Evolutionary conservation across 2,888 invertebrate species (phyloP), one percentile per base, ranked within the genome.

Genomic region (Muschampia plurimacula): DNA sequence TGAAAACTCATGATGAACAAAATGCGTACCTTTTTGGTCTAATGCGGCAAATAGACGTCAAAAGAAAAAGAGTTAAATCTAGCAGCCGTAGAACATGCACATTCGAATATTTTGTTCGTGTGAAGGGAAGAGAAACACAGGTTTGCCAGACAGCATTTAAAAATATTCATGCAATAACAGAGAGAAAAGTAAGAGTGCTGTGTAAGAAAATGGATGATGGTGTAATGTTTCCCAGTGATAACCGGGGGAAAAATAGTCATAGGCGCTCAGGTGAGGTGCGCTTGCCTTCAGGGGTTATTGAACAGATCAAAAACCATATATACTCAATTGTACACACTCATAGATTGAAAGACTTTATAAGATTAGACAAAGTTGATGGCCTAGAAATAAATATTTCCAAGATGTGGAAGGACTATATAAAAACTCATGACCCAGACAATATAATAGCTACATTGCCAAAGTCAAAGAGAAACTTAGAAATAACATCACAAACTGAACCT

Each of bases 191-290:
- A 2, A 83, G 95, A 82, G 95, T 95, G 1, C 85, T 95, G 1
- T 95, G 95, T 78, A 95, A 95, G 80, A 95, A 95, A 84, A 94
- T 95, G 94, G 95, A 95, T 83, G 95, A 95, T 83, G 95, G 95
- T 67, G 90, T 95, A 0, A 94, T 95, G 92, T 95, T 95, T 79
- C 95, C 95, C 7, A 92, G 95, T 84, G 95, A 95, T 77, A 95
- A 95, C 76, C 85, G 95, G 74, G 95, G 95, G 0, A 95, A 93
- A 80, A 95, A 95, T 79, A 94, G 95, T 77, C 95, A 95, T 72
- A 87, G 94, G 12, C 87, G 95, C 32, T 91, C 93, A 67, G 95
- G 95, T 46, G 94, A 95, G 78, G 93, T 95, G 9, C 87, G 95
- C n/a, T 84, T 95, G 55, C 92, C 95, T 28, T 83, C 87, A 64